Base-by-base conservation (phyloP, 2,888 invertebrate species). In the Tiphia femorata region DNA sequence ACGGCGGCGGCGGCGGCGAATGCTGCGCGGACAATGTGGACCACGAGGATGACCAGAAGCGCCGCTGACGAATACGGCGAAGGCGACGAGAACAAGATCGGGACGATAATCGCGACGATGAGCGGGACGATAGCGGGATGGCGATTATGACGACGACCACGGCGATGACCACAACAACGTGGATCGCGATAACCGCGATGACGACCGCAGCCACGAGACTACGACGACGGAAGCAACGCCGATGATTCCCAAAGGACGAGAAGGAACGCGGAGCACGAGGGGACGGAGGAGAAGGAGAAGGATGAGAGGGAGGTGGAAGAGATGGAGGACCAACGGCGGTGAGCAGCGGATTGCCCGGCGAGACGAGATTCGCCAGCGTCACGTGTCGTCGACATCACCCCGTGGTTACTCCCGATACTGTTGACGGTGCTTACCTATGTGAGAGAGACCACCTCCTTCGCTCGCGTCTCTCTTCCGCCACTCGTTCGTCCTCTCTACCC, bases 321-420 rank as follows among this genome's bases (percentile, higher is more conserved):
- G n/a, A n/a, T n/a, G n/a, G n/a, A n/a, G n/a, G n/a, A n/a, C n/a
- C n/a, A n/a, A n/a, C n/a, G n/a, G n/a, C n/a, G n/a, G n/a, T n/a
- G n/a, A n/a, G n/a, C n/a, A n/a, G n/a, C 25, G 58, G 37, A 5
- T 8, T 6, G 25, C 10, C 29, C 29, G 29, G 29, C 29, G 29
- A 12, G 73, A 78, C 75, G 68, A 75, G 75, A 75, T 76, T 77
- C 73, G 75, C 77, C 75, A 69, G 68, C 77, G 78, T 80, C 80
- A 79, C 78, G 78, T 80, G 79, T 77, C 75, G 79, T 73, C 78
- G 73, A 72, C 76, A 78, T 77, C 75, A 75, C 73, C 77, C 77
- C 69, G 72, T 68, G 72, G 61, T 70, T 66, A 73, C 76, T 72
- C 70, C 67, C 67, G 75, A 72, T 73, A 73, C 68, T 70, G 70